These are phyloP conservation scores for Centrocercus urophasianus DNA, from an alignment of 2,113 vertebrate genomes.

Conservation along the genomic window DNA sequence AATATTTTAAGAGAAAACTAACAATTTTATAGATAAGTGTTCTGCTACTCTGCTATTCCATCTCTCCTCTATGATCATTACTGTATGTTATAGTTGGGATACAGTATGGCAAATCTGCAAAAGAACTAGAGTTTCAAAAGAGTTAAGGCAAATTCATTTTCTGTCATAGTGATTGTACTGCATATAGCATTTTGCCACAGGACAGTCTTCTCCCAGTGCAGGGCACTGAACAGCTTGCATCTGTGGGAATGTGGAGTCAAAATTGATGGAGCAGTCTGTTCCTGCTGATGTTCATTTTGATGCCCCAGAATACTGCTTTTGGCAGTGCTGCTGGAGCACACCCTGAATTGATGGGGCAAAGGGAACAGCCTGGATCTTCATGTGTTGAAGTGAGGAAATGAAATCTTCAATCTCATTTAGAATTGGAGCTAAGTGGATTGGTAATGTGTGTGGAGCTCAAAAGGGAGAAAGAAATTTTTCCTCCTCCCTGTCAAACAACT, in stretches of 20 bases:
- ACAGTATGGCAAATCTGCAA: background rate
- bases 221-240: slow-evolving; percentile 45
- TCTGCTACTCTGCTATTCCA: background rate
- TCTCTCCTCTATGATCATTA: background rate
- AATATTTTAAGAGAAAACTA: background rate
- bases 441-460: background rate
- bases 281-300: slow-evolving; percentile 8
- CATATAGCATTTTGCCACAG: slow-evolving; percentile 35
- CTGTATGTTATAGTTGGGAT: background rate
- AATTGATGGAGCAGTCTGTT: slow-evolving; percentile 62
- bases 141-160: background rate
- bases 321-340: background rate
- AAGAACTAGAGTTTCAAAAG: background rate
- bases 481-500: background rate
- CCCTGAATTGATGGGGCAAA: background rate
- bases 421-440: background rate
- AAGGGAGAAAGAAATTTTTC: background rate
- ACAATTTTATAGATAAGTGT: background rate
- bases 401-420: slow-evolving; percentile 15
- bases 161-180: background rate
- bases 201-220: slow-evolving; percentile 31
- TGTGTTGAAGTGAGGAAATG: slow-evolving; percentile 8
- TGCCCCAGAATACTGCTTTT: background rate
- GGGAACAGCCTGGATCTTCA: slow-evolving; percentile 3
- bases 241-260: slow-evolving; percentile 6